These are phyloP conservation scores for Pteromalus puparum DNA, from an alignment of 1,140 invertebrate species.

Conservation along the genomic window DNA sequence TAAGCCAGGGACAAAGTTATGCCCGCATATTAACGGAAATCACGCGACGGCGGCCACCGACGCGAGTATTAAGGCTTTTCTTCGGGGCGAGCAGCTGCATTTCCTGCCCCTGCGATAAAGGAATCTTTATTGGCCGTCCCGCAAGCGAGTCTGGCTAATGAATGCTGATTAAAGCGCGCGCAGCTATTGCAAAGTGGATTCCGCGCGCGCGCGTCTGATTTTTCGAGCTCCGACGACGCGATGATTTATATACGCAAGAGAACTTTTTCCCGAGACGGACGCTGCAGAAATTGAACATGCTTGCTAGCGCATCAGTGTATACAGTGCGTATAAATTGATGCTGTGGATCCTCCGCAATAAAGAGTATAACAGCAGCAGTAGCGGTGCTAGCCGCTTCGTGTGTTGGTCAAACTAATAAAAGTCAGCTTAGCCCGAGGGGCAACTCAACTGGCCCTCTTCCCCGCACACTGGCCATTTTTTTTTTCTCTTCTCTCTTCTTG, in stretches of 20 bases:
- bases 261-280: neutral
- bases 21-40: constrained; percentile 50
- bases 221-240: neutral
- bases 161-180: constrained; percentile 46
- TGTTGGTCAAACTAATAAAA: constrained; percentile 49
- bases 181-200: too few relatives aligned
- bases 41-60: constrained; percentile 12
- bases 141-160: neutral
- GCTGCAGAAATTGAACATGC: neutral
- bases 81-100: neutral
- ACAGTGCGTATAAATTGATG: too few relatives aligned
- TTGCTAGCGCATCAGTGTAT: too few relatives aligned
- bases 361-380: neutral
- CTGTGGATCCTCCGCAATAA: neutral
- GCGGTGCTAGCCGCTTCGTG: too few relatives aligned
- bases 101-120: constrained; percentile 30
- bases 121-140: constrained; percentile 34
- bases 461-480: neutral
- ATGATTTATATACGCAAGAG: too few relatives aligned
- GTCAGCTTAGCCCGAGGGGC: constrained; percentile 1
- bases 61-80: neutral
- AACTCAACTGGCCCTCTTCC: neutral
- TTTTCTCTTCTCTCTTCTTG: neutral
- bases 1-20: constrained; percentile 41
- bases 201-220: neutral